Conservation (phyloP, 2,113 vertebrate genomes). For the Phaethornis superciliosus region DNA sequence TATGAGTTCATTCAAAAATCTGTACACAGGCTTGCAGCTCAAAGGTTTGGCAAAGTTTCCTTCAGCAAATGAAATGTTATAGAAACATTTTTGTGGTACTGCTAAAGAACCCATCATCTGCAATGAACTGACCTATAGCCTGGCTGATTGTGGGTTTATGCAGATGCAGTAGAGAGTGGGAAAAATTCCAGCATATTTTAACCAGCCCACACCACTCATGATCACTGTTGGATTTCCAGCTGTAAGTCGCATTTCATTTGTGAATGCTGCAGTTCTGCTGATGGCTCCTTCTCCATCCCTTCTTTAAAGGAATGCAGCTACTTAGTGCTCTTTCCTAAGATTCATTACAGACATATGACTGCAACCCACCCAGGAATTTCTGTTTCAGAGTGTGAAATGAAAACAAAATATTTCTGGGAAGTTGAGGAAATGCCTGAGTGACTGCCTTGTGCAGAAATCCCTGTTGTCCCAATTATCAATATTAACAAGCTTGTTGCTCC, state of each 20-base stretch:
- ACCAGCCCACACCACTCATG: not conserved
- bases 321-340: not conserved
- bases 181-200: not conserved
- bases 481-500: not conserved
- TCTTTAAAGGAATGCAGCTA: not conserved
- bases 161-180: not conserved
- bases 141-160: not conserved
- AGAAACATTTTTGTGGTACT: not conserved
- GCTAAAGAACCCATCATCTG: not conserved
- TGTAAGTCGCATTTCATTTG: not conserved
- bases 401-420: not conserved
- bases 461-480: not conserved
- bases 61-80: not conserved
- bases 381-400: not conserved
- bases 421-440: not conserved
- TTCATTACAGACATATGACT: not conserved
- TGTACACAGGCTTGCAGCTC: not conserved
- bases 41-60: not conserved
- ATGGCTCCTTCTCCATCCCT: not conserved
- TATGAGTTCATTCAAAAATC: not conserved
- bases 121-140: not conserved
- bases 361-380: not conserved
- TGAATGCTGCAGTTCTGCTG: not conserved
- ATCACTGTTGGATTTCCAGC: not conserved
- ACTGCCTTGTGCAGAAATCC: not conserved